Evolutionary conservation across 2,113 vertebrate genomes (phyloP).

Genomic region (Setophaga kirtlandii): DNA sequence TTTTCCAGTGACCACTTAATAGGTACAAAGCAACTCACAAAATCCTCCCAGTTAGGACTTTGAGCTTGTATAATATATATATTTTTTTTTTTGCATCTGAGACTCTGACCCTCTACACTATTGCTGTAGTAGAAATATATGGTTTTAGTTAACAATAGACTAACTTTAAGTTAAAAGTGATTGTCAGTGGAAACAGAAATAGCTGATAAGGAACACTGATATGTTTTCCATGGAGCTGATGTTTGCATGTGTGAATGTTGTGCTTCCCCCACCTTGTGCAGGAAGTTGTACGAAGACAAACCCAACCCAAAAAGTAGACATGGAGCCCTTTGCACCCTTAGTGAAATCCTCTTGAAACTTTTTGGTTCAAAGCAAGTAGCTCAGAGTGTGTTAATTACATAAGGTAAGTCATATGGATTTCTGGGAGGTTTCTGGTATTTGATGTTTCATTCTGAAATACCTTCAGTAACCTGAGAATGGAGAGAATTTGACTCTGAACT

Average conservation of each 20-base stretch:
- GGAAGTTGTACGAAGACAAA: not conserved
- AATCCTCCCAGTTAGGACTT: not conserved
- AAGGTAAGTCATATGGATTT: not conserved
- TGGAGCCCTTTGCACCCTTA: not conserved
- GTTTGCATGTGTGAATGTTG: not conserved
- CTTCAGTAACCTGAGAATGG: not conserved
- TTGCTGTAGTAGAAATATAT: not conserved
- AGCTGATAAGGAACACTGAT: not conserved
- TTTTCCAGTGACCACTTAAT: not conserved
- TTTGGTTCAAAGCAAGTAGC: not conserved
- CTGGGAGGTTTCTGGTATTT: not conserved
- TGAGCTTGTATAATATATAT: not conserved
- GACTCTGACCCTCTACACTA: not conserved
- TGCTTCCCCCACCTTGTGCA: not conserved
- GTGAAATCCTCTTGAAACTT: not conserved
- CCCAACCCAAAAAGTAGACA: not conserved
- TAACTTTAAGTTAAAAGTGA: not conserved
- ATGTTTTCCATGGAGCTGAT: not conserved
- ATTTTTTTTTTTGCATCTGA: not conserved
- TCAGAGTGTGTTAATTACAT: not conserved
- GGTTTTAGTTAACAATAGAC: not conserved
- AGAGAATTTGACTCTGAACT: not conserved
- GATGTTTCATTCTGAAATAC: constrained; percentile 3
- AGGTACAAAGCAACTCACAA: not conserved
- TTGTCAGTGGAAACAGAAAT: not conserved